These are phyloP conservation scores for Globodera rostochiensis DNA, from an alignment of 1,140 invertebrate species.

Conservation along the genomic window DNA sequence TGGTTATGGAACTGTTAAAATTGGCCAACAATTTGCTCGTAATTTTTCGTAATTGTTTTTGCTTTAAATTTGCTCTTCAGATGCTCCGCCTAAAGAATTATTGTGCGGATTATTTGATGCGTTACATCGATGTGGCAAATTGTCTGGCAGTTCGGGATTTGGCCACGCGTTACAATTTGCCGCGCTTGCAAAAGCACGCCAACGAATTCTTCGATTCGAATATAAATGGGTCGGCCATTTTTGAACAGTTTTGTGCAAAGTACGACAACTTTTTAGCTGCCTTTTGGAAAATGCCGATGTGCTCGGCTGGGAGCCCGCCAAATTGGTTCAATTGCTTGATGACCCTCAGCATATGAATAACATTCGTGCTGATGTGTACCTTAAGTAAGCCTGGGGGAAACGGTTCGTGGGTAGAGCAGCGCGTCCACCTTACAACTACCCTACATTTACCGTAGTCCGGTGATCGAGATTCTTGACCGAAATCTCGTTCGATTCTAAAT, in stretches of 20 bases:
- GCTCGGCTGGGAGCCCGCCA: constrained; percentile 44
- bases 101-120: constrained; percentile 73
- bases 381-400: constrained; percentile 32
- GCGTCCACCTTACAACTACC: too few relatives aligned
- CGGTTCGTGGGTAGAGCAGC: constrained; percentile 41
- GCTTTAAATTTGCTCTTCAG: constrained; percentile 39
- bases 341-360: constrained; percentile 52
- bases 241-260: not conserved
- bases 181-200: constrained; percentile 67
- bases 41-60: constrained; percentile 1
- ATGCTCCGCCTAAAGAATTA: constrained; percentile 71
- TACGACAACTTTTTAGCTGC: constrained; percentile 28
- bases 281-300: constrained; percentile 58
- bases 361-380: constrained; percentile 46
- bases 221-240: constrained; percentile 64
- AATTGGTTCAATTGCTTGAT: constrained; percentile 46
- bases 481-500: too few relatives aligned
- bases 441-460: too few relatives aligned
- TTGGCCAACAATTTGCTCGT: constrained; percentile 74
- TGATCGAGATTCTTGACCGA: too few relatives aligned
- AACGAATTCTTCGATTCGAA: constrained; percentile 69
- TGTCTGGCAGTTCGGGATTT: constrained; percentile 71
- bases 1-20: constrained; percentile 72
- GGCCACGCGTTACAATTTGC: constrained; percentile 70
- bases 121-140: constrained; percentile 72